A percentile compares a stretch with the other conserved stretches of the same genome.
These are phyloP conservation scores for Lysandra bellargus DNA, from an alignment of 2,888 invertebrate species.

Conservation along the genomic window DNA sequence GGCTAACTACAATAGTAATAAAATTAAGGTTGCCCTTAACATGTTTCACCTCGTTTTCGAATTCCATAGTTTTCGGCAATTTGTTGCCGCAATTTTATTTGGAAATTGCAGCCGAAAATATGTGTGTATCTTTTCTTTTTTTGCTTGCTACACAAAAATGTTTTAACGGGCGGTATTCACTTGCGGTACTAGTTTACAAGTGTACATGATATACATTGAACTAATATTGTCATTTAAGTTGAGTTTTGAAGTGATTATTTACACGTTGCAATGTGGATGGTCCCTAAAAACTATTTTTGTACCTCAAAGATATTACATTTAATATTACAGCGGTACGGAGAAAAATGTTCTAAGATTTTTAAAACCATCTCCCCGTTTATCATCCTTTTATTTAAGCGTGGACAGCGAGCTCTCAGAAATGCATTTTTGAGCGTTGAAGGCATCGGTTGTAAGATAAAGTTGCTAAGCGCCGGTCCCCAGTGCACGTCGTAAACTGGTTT, in stretches of 20 bases:
- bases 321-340: constrained; percentile 34
- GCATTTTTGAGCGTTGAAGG: constrained; percentile 33
- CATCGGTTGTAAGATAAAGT: constrained; percentile 53
- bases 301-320: constrained; percentile 5
- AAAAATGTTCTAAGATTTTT: constrained; percentile 39
- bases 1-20: constrained; percentile 30
- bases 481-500: constrained; percentile 62
- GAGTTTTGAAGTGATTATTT: background rate
- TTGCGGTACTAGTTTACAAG: too few relatives aligned
- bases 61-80: constrained; percentile 20
- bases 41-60: constrained; percentile 28
- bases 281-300: background rate
- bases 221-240: too few relatives aligned
- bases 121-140: background rate
- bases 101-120: background rate
- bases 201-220: too few relatives aligned
- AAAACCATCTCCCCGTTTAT: constrained; percentile 35
- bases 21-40: constrained; percentile 29
- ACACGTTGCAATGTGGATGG: background rate
- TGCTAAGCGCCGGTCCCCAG: constrained; percentile 55
- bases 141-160: too few relatives aligned
- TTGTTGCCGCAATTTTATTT: constrained; percentile 3
- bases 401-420: constrained; percentile 32
- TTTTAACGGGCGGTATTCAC: too few relatives aligned
- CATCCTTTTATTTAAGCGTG: constrained; percentile 38